Base-by-base conservation (phyloP, 1,140 invertebrate genomes). In the Diachasma alloeum region DNA sequence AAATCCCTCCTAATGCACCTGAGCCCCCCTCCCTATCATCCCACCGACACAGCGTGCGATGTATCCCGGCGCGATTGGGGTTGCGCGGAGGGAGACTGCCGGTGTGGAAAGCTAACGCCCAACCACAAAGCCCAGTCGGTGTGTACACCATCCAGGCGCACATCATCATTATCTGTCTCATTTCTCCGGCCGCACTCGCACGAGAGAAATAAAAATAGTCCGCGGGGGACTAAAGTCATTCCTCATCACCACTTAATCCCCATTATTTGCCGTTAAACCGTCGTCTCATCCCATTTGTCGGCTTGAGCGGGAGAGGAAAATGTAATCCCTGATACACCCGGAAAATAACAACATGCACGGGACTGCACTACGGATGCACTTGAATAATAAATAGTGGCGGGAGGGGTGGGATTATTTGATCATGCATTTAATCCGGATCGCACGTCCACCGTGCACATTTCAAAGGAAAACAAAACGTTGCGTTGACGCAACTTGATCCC, bases 91-190 rank as follows among this genome's bases (percentile, higher is more conserved):
- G 76, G 79, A 78, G 78, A 83, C 80, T 74, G 78, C 79, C 76
- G 78, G 80, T 77, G 77, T 72, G 74, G 75, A 81, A 80, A 82
- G 84, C 87, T 86, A 82, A 87, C 86, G 86, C 86, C 85, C 85
- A 87, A 83, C 83, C 81, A 72, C 71, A 26, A 19, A 72, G 36
- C 22, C 31, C n/a, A 42, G 13, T 59, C 48, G n/a, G 3, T 59
- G 31, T 56, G 15, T 66, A 31, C 22, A 56, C 26, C 48, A 53
- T 66, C 59, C 24, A 17, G 26, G 59, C 13, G 59, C 31, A 31
- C 31, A 31, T 66, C 22, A 31, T 66, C 59, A 66, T 31, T 22
- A 31, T 31, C 31, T 31, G 59, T 19, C 48, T n/a, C 17, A 17
- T 53, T 53, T 53, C n/a, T 19, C 17, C 48, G 1, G 6, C 15